A percentile compares a stretch with the other conserved stretches of the same genome.
These are phyloP conservation scores for Bradypodion pumilum DNA, from an alignment of 2,797 vertebrate genomes.

Conservation along the genomic window DNA sequence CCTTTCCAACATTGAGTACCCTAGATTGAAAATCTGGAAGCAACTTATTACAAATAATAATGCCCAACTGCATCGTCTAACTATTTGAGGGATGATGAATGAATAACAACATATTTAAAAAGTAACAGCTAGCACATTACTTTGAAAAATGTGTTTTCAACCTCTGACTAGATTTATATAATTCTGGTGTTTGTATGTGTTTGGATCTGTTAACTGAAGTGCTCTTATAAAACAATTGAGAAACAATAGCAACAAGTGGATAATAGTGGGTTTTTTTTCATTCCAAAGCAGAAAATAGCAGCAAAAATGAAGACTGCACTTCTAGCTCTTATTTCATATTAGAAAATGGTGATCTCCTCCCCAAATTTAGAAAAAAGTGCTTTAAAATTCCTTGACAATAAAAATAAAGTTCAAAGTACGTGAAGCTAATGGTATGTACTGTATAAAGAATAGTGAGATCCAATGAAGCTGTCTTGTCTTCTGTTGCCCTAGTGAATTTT, in stretches of 20 bases:
- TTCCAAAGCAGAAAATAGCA: background rate
- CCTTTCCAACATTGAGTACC: background rate
- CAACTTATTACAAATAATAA: background rate
- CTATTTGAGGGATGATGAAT: background rate
- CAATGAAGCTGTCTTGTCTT: no score
- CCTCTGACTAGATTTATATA: background rate
- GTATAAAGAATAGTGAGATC: no score
- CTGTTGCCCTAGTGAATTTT: no score
- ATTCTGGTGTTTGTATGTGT: background rate
- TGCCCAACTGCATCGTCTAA: constrained; percentile 33
- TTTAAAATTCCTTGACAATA: no score
- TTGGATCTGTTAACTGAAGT: background rate
- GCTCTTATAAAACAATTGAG: background rate
- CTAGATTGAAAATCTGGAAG: background rate
- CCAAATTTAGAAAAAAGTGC: background rate
- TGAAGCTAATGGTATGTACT: no score
- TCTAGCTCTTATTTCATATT: background rate
- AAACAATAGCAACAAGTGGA: background rate
- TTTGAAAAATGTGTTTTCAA: no score
- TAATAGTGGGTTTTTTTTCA: background rate
- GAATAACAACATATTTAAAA: no score
- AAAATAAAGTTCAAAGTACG: no score
- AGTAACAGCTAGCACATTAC: no score
- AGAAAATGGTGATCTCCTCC: background rate
- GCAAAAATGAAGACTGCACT: background rate